These are phyloP conservation scores for Intellagama lesueurii DNA, from an alignment of 2,797 vertebrate species.

Conservation along the genomic window DNA sequence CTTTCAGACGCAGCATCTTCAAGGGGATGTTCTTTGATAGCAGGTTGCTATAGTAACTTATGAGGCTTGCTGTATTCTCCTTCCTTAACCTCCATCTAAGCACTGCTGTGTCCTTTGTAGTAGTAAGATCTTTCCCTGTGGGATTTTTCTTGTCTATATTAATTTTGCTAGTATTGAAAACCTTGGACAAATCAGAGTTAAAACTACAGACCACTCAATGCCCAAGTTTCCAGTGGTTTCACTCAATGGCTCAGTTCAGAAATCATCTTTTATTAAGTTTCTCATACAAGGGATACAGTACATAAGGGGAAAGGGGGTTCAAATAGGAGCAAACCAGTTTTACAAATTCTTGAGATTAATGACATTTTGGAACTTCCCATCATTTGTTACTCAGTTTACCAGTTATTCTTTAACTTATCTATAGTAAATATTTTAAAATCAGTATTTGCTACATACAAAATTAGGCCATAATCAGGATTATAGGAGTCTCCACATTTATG, in stretches of 20 bases:
- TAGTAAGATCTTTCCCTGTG: conserved; percentile 60
- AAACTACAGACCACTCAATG: no score
- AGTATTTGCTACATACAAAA: no score
- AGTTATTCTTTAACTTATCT: no score
- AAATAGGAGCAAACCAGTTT: no score
- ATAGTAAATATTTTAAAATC: no score
- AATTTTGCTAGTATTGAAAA: conserved; percentile 41
- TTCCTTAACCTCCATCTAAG: conserved; percentile 59
- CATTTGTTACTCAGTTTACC: not conserved
- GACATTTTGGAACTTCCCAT: no score
- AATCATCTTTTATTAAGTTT: not conserved
- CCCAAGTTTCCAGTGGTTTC: no score
- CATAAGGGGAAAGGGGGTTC: no score
- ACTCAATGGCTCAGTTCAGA: conserved; percentile 21
- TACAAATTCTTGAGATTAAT: no score
- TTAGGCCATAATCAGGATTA: no score
- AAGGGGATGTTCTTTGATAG: conserved; percentile 78
- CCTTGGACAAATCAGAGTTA: conserved; percentile 23
- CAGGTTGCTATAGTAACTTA: conserved; percentile 85
- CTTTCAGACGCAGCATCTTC: conserved; percentile 67
- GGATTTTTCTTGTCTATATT: conserved; percentile 62
- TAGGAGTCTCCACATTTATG: no score
- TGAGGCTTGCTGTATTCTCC: conserved; percentile 61
- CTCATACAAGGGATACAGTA: no score
- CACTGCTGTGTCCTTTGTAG: conserved; percentile 63